Conservation (phyloP, 2,113 vertebrate species). For the Tyrannus savana region DNA sequence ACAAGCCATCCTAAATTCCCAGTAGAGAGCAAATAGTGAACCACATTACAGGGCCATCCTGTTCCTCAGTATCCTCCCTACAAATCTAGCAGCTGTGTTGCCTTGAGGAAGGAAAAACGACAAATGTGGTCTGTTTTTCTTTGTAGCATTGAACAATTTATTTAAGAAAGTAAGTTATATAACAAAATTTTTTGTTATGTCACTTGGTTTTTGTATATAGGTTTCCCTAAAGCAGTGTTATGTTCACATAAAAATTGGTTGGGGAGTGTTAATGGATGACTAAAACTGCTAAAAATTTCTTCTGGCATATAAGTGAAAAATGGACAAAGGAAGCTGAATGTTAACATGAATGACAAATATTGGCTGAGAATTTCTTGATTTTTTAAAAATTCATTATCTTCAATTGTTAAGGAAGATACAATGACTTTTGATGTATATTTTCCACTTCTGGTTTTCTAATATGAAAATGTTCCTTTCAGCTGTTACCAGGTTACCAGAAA, state of each 20-base stretch:
- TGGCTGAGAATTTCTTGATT: background rate
- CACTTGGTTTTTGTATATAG: background rate
- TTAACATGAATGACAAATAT: background rate
- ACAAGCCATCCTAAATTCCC: background rate
- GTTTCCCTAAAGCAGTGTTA: rapidly evolving
- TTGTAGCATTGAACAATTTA: background rate
- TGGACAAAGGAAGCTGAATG: background rate
- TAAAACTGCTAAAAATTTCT: background rate
- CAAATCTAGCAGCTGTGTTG: background rate
- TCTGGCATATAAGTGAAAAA: background rate
- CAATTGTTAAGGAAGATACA: background rate
- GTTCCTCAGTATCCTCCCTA: background rate
- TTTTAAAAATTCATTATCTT: background rate
- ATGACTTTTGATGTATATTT: background rate
- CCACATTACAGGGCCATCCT: background rate
- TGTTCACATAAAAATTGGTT: background rate
- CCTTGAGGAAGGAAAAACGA: background rate
- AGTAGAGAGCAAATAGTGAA: background rate
- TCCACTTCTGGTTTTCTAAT: background rate
- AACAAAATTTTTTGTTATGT: background rate
- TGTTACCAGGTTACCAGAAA: background rate
- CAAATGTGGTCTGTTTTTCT: background rate
- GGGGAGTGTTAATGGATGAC: background rate
- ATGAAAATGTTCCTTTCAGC: background rate
- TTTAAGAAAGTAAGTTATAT: background rate